Base-by-base conservation (phyloP, 2,888 invertebrate genomes). In the Desoria tigrina region DNA sequence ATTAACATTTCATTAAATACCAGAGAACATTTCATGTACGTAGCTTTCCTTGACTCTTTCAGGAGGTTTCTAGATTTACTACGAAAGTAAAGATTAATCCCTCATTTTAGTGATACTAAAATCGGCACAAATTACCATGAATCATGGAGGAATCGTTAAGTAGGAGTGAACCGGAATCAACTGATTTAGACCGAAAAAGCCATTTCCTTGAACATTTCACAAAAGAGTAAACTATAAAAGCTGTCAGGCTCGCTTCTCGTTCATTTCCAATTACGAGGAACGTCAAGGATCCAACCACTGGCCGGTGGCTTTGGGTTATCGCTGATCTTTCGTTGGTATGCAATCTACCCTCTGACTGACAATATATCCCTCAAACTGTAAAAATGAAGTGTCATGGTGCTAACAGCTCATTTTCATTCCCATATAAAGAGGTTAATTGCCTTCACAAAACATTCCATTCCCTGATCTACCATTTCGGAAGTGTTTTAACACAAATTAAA, bases 381-480 rank as follows among this genome's bases (percentile, higher is more conserved):
- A 27, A 55, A 55, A 32, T 55, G 28, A 55, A 55, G 55, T 55
- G 55, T 55, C 55, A 55, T 55, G 55, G 55, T 55, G 55, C 3
- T 18, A 55, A 55, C 55, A 55, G 55, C 55, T 55, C 55, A 55
- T 55, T 55, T 55, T 55, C 55, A 55, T 55, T 55, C 18, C 55
- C 55, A 55, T 55, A 55, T 55, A 55, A 55, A 55, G 55, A 27
- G 27, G 28, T 55, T 55, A 55, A 55, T 55, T 55, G 55, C 37
- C 21, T 32, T 32, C 51, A 45, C 21, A 45, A 45, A 45, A 21
- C 45, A 45, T 45, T 45, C 45, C 45, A 45, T 45, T n/a, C 4
- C 6, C 6, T 32, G 32, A 32, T 32, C 32, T 32, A 32, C 32
- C 32, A 32, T 32, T 32, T 32, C 32, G 32, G 32, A 32, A 32